Conservation (phyloP, 2,797 vertebrate genomes). For the Ctenochaetus hawaiiensis region DNA sequence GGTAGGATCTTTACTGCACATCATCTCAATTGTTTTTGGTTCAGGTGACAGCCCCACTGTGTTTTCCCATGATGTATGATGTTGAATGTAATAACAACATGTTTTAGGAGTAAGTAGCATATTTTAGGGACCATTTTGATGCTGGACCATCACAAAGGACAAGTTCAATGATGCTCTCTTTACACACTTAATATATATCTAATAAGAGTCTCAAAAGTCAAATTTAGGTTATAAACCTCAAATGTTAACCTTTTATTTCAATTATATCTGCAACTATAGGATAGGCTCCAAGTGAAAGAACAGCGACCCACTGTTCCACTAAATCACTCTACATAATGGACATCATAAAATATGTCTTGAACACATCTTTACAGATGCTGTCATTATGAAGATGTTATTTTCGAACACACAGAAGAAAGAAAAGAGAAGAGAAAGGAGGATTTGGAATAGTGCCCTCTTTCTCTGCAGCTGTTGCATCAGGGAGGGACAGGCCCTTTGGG, state of each 20-base stretch:
- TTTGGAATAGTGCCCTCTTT: constrained; percentile 73
- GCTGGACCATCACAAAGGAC: neutral
- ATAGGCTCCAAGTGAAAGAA: constrained; percentile 27
- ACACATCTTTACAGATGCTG: constrained; percentile 41
- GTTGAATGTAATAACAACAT: constrained; percentile 30
- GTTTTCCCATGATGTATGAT: constrained; percentile 4
- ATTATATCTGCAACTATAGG: constrained; percentile 38
- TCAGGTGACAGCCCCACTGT: constrained; percentile 6
- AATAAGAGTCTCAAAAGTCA: constrained; percentile 9
- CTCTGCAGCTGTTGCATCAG: constrained; percentile 79
- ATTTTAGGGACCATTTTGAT: constrained; percentile 5
- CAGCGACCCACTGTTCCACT: constrained; percentile 22
- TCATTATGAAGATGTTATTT: constrained; percentile 60
- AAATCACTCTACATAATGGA: constrained; percentile 24
- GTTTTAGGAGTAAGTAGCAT: constrained; percentile 20
- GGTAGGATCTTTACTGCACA: neutral
- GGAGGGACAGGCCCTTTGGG: constrained; percentile 70
- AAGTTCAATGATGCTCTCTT: neutral
- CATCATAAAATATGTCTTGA: constrained; percentile 45
- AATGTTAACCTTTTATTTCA: constrained; percentile 33
- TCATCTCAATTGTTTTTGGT: constrained; percentile 5
- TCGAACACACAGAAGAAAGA: constrained; percentile 53
- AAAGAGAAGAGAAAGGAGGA: constrained; percentile 46
- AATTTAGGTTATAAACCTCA: constrained; percentile 23
- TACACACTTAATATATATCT: constrained; percentile 29